Base-by-base conservation (phyloP, 2,113 vertebrate species). In the Capreolus pygargus region DNA sequence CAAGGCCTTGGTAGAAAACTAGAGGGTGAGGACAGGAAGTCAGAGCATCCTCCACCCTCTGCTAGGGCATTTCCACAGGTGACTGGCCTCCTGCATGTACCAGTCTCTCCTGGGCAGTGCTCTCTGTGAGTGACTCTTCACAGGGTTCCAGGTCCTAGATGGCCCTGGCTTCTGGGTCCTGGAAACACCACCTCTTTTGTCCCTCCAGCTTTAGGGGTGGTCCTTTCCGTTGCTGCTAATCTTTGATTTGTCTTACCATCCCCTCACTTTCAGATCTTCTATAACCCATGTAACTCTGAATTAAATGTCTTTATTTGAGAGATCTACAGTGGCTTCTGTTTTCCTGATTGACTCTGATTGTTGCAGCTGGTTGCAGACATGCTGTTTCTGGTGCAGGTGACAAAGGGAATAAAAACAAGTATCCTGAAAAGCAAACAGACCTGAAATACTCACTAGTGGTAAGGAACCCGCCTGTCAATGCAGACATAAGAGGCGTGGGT, bases 341-440 rank as follows among this genome's bases (percentile, higher is more conserved):
- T 91, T 55, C 7, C 67, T 96, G 15, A 2, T n/a, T 67, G 50
- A 52, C 9, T 57, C 13, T 50, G 52, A 27, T n/a, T 52, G 9
- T 87, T 14, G 19, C 5, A 30, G 7, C 2, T n/a, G 21, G 28
- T 21, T 84, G 7, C 11, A 36, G 27, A 58, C 0, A 3, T 78
- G 33, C 21, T 52, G 0, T 39, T 90, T 64, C 21, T 23, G 0
- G 43, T 17, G 1, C 10, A 79, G 16, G 57, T 15, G 16, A 43
- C 52, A 93, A 45, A 64, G 14, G 55, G 79, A 89, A 7, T 57
- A 10, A 28, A 19, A 33, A 55, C 3, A 28, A 9, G 5, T 5
- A 78, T 81, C 47, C 10, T 87, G 10, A 9, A 84, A 92, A 98
- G 28, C 28, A 64, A 95, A 70, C 10, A 33, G 10, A 50, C 57